A percentile compares a stretch with the other conserved stretches of the same genome.
Evolutionary conservation across 2,113 vertebrate species (phyloP).

Genomic region (Saguinus imperator): DNA sequence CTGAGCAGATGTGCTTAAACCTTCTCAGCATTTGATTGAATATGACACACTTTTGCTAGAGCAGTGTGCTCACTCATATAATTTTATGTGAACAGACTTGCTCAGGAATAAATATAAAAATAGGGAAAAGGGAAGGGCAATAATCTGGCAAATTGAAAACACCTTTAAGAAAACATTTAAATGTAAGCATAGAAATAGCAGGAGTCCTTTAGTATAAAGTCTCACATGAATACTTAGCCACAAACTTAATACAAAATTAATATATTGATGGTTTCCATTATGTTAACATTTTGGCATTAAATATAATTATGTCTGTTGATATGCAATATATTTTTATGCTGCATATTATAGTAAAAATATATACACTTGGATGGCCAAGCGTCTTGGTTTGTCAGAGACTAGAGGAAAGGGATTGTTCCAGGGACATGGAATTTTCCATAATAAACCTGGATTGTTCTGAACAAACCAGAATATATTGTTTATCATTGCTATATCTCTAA

Average conservation of each 20-base stretch:
- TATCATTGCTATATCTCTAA: not conserved
- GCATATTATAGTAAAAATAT: not conserved
- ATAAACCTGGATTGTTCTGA: not conserved
- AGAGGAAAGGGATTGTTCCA: rapidly evolving
- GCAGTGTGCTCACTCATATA: not conserved
- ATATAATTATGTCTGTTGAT: not conserved
- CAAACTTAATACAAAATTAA: not conserved
- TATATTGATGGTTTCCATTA: not conserved
- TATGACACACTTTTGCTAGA: not conserved
- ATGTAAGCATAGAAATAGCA: not conserved
- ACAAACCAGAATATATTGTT: not conserved
- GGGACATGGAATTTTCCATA: not conserved
- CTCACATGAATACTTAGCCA: not conserved
- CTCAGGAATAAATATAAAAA: not conserved
- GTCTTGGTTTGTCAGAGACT: not conserved
- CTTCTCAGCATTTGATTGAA: not conserved
- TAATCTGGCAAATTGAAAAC: not conserved
- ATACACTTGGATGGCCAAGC: not conserved
- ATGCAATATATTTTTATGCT: not conserved
- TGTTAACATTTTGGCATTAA: not conserved
- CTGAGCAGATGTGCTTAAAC: not conserved
- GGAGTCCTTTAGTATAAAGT: not conserved
- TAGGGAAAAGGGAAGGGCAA: not conserved
- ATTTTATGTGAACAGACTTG: conserved; percentile 5
- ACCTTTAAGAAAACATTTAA: conserved; percentile 24